These are phyloP conservation scores for Elysia chlorotica DNA, from an alignment of 1,140 invertebrate species.

Conservation along the genomic window DNA sequence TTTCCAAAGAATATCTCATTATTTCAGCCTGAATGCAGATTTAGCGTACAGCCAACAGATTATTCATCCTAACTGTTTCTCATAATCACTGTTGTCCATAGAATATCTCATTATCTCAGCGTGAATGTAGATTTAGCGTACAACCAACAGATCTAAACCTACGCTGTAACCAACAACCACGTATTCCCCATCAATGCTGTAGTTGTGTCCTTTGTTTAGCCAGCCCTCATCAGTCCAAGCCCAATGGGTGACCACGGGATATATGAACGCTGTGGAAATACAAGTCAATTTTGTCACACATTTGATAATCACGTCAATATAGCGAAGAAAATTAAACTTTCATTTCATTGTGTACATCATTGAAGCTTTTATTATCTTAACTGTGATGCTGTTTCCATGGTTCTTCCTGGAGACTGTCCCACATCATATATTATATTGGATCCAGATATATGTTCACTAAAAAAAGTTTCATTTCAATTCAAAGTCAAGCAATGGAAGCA, in stretches of 20 bases:
- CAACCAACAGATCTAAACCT: background rate
- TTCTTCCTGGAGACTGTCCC: background rate
- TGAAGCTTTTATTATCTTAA: background rate
- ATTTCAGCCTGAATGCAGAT: no score
- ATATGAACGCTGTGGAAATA: constrained; percentile 63
- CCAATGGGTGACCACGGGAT: constrained; percentile 68
- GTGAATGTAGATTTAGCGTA: no score
- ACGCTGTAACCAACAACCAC: constrained; percentile 38
- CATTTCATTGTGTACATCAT: background rate
- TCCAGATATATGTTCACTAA: no score
- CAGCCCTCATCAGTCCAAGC: constrained; percentile 65
- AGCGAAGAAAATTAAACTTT: background rate
- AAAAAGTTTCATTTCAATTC: no score
- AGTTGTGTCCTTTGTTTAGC: constrained; percentile 47
- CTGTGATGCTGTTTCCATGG: background rate
- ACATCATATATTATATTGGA: background rate
- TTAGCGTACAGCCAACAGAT: no score
- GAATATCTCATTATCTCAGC: no score
- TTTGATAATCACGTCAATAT: background rate
- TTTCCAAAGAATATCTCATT: no score
- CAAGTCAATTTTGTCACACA: background rate
- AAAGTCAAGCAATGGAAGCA: no score
- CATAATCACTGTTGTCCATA: no score
- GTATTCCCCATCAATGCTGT: constrained; percentile 22
- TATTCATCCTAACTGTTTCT: no score